These are phyloP conservation scores for Poeciliopsis gracilis DNA, from an alignment of 2,797 vertebrate genomes.

Conservation along the genomic window DNA sequence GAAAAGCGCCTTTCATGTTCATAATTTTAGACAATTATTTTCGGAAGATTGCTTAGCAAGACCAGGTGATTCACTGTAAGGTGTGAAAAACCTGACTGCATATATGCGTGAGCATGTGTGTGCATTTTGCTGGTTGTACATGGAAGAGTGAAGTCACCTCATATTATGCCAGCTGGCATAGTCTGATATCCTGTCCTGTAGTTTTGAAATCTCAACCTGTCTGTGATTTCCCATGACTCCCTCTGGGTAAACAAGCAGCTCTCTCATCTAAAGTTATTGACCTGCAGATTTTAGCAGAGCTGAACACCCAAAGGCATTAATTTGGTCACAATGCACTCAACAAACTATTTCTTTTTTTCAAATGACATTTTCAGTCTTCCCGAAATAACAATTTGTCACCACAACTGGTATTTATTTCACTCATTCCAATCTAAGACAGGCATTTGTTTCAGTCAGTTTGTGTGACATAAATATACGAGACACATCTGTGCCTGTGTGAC, in stretches of 20 bases:
- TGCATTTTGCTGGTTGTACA: constrained; percentile 7
- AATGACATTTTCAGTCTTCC: background rate
- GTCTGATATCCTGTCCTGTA: constrained; percentile 53
- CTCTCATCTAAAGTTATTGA: background rate
- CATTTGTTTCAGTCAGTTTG: constrained; percentile 19
- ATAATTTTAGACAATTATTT: constrained; percentile 29
- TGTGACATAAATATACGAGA: constrained; percentile 46
- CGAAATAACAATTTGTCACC: constrained; percentile 5
- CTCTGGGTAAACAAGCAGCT: constrained; percentile 25
- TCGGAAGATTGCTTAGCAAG: background rate
- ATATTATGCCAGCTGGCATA: constrained; percentile 51
- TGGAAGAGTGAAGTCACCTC: constrained; percentile 49
- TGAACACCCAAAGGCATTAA: background rate
- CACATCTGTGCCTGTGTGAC: constrained; percentile 16
- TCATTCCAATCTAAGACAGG: constrained; percentile 14
- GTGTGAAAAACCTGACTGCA: constrained; percentile 19
- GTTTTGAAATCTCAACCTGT: constrained; percentile 20
- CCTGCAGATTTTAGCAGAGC: constrained; percentile 12
- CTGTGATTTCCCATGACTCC: constrained; percentile 45
- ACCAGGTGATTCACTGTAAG: constrained; percentile 15
- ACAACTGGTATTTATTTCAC: constrained; percentile 11
- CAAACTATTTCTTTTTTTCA: rapidly evolving
- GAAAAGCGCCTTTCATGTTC: constrained; percentile 6
- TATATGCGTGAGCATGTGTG: constrained; percentile 1
- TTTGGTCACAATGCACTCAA: background rate